phyloP scores from a whole-genome alignment of 2,797 vertebrate genomes.

The Somateria mollissima region DNA sequence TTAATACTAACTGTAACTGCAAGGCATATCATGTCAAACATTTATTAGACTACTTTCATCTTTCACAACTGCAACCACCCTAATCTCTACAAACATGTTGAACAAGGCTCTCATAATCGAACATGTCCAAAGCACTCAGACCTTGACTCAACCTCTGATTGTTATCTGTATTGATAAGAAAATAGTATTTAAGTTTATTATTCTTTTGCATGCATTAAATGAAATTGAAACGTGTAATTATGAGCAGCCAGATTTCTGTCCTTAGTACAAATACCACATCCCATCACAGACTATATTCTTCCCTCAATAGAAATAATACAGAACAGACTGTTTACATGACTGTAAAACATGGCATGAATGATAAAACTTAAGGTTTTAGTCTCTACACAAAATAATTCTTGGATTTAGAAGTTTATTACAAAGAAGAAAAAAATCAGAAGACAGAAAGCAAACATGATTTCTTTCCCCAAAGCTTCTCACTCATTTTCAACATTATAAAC shows the following conservation, averaged over 20 bases:
- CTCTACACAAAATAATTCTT: slow-evolving; percentile 46
- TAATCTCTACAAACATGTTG: neutral
- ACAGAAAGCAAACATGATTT: slow-evolving; percentile 30
- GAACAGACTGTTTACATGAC: slow-evolving; percentile 65
- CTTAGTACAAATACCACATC: neutral
- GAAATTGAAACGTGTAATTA: neutral
- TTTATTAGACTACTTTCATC: neutral
- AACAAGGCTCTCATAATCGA: neutral
- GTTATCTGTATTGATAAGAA: slow-evolving; percentile 14
- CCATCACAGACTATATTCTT: slow-evolving; percentile 13
- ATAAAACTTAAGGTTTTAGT: slow-evolving; percentile 68
- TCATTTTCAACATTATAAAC: slow-evolving; percentile 25
- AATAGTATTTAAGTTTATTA: slow-evolving; percentile 24
- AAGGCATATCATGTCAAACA: neutral
- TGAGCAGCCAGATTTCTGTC: neutral
- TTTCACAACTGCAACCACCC: neutral
- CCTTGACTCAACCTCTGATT: slow-evolving; percentile 14
- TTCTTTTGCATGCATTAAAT: slow-evolving; percentile 20
- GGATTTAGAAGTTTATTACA: slow-evolving; percentile 64
- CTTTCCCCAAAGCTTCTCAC: slow-evolving; percentile 3
- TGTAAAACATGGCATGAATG: slow-evolving; percentile 62
- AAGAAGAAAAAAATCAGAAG: slow-evolving; percentile 29
- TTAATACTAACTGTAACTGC: neutral
- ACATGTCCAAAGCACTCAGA: slow-evolving; percentile 5
- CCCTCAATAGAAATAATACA: slow-evolving; percentile 51